These are phyloP conservation scores for Drosophila picticornis DNA, from an alignment of 2,888 invertebrate species.

Conservation along the genomic window DNA sequence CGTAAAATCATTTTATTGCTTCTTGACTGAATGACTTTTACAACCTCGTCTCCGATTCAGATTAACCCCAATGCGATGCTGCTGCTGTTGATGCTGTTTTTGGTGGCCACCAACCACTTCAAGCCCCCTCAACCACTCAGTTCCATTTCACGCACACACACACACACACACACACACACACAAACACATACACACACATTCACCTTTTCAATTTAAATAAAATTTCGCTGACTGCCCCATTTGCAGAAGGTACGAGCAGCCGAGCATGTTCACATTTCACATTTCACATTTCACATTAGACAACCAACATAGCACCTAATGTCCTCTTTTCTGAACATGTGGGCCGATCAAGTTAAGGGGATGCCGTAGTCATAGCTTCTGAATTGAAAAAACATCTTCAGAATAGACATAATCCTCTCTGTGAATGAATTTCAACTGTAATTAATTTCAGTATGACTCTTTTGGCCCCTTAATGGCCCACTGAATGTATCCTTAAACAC, in stretches of 20 bases:
- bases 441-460: background rate
- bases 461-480: background rate
- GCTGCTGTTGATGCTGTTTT: constrained; percentile 43
- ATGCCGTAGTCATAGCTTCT: constrained; percentile 7
- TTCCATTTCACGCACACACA: constrained; percentile 13
- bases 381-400: background rate
- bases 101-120: constrained; percentile 21
- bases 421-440: background rate
- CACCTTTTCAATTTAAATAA: constrained; percentile 62
- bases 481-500: background rate
- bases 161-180: constrained; percentile 10
- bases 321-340: constrained; percentile 4
- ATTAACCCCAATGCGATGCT: constrained; percentile 72
- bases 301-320: constrained; percentile 28
- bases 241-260: constrained; percentile 43
- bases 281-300: constrained; percentile 39
- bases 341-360: background rate
- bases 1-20: constrained; percentile 80
- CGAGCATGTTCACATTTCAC: constrained; percentile 33
- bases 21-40: constrained; percentile 78
- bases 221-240: constrained; percentile 66
- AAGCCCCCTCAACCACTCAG: constrained; percentile 1
- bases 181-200: constrained; percentile 7
- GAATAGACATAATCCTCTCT: background rate
- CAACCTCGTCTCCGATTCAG: constrained; percentile 73